Evolutionary conservation across 2,888 invertebrate genomes (phyloP), one percentile per base, ranked within the genome.

Genomic region (Troides helena): DNA sequence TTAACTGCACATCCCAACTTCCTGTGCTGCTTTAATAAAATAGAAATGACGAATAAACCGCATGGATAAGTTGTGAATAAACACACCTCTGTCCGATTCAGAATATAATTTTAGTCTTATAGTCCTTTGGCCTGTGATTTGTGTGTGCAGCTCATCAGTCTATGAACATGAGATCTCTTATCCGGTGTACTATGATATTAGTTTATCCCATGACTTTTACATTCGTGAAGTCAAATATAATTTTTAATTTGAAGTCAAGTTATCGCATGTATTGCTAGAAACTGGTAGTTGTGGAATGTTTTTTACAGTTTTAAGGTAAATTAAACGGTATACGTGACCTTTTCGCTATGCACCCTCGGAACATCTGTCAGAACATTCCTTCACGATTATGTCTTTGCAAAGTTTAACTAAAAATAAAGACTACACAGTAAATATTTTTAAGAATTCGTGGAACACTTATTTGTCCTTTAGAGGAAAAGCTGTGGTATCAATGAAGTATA

Each of bases 301-400:
- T 12, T 14, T 50, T 46, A n/a, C 46, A 25, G 1, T 30, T 18
- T 53, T 18, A 53, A 53, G 53, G 53, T 8, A 53, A 7, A 68
- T 72, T 67, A 76, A 84, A 84, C 81, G 76, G 77, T 66, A 71
- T 18, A 53, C 67, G 66, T 82, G 82, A 72, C 85, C 86, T 85
- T 86, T 86, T 85, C 75, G 84, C 69, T 83, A 84, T 84, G 80
- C 81, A 85, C 85, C 81, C 84, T 72, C 53, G 18, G 18, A 18
- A 53, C 14, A 53, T 53, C 53, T n/a, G 53, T 53, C n/a, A n/a
- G n/a, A n/a, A n/a, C 17, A 17, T 50, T 18, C 50, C 50, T 50
- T 18, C 50, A 2, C 14, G 17, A 3, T 18, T 17, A 5, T 50
- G 1, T 14, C 50, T 17, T 14, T 53, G 53, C 53, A 53, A 53